phyloP scores from a whole-genome alignment of 2,888 invertebrate genomes.

The Abrostola tripartita region DNA sequence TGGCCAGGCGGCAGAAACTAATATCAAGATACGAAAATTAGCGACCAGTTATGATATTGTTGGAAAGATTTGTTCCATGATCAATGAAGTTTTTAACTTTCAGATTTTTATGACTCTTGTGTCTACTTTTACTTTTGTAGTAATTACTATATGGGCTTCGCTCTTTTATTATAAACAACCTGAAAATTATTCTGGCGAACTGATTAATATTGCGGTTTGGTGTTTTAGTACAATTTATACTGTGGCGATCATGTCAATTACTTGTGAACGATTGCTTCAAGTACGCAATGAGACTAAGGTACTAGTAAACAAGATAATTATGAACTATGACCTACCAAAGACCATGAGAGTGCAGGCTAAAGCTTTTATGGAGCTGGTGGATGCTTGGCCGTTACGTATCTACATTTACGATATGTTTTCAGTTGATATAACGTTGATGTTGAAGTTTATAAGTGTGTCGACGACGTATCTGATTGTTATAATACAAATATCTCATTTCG shows the following conservation, averaged over 20 bases:
- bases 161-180: constrained; percentile 63
- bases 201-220: constrained; percentile 65
- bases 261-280: constrained; percentile 67
- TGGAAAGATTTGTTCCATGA: constrained; percentile 64
- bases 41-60: constrained; percentile 67
- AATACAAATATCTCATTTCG: constrained; percentile 74
- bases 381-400: constrained; percentile 71
- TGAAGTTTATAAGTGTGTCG: constrained; percentile 77
- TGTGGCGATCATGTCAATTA: constrained; percentile 65
- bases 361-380: constrained; percentile 75
- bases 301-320: constrained; percentile 73
- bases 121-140: constrained; percentile 69
- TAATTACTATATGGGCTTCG: constrained; percentile 71
- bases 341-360: constrained; percentile 73
- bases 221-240: constrained; percentile 63
- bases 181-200: constrained; percentile 50
- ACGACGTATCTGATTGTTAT: constrained; percentile 79
- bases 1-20: constrained; percentile 57
- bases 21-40: constrained; percentile 68
- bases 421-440: constrained; percentile 74
- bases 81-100: constrained; percentile 73
- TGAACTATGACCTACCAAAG: constrained; percentile 73
- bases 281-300: constrained; percentile 67
- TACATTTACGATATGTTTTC: constrained; percentile 75
- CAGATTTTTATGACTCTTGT: constrained; percentile 74